phyloP scores from a whole-genome alignment of 1,140 invertebrate genomes.

The Myzus persicae region DNA sequence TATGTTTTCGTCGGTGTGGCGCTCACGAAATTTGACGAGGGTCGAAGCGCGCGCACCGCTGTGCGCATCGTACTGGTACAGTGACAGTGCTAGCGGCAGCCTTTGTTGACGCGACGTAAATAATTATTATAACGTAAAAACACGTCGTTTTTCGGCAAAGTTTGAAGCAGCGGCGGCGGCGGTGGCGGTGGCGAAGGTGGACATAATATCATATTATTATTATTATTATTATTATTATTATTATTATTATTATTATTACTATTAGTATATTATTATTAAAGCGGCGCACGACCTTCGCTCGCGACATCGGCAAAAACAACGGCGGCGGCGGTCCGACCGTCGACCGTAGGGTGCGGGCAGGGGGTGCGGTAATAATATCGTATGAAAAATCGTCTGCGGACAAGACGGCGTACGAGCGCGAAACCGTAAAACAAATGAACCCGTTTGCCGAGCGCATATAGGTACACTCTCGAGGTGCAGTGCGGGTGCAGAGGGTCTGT shows the following conservation, averaged over 20 bases:
- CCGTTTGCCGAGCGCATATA: neutral
- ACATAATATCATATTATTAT: neutral
- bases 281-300: neutral
- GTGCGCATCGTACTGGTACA: neutral
- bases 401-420: conserved; percentile 31
- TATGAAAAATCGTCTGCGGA: conserved; percentile 51
- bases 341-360: neutral
- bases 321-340: neutral
- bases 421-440: conserved; percentile 55
- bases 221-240: conserved; percentile 9
- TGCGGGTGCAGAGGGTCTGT: neutral
- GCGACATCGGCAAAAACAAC: neutral
- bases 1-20: neutral
- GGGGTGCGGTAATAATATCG: neutral
- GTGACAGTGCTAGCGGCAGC: neutral
- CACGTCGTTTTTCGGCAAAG: neutral
- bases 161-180: neutral
- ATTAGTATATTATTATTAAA: neutral
- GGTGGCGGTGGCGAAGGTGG: too few relatives aligned
- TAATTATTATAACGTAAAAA: conserved; percentile 10
- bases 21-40: neutral
- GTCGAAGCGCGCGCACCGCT: neutral
- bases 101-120: neutral
- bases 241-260: neutral
- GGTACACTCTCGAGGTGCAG: neutral